A percentile compares a stretch with the other conserved stretches of the same genome.
Evolutionary conservation across 1,140 invertebrate species (phyloP).

Genomic region (Thereuonema tuberculata): DNA sequence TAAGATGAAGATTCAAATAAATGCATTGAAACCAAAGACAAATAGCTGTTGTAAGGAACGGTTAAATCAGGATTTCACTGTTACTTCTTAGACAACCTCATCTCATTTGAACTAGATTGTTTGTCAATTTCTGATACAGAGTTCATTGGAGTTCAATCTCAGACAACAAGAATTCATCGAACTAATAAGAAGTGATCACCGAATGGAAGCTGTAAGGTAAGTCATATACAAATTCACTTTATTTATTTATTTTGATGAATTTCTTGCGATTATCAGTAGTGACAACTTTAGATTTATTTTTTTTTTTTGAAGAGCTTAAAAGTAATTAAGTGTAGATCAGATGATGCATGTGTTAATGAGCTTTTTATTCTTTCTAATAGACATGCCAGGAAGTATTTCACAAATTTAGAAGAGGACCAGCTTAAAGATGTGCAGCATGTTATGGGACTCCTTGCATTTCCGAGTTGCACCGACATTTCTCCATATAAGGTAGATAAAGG

Average conservation of each 20-base stretch:
- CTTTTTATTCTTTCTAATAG: slow-evolving; percentile 26
- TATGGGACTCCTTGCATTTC: slow-evolving; percentile 89
- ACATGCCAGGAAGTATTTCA: slow-evolving; percentile 86
- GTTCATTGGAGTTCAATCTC: slow-evolving; percentile 58
- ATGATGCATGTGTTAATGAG: neutral
- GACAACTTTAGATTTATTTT: neutral
- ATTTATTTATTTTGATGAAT: no score
- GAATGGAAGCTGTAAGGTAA: slow-evolving; percentile 72
- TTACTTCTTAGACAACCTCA: slow-evolving; percentile 16
- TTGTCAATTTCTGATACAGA: no score
- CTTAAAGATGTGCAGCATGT: slow-evolving; percentile 76
- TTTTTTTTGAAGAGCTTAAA: neutral
- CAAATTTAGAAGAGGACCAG: slow-evolving; percentile 70
- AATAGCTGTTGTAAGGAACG: no score
- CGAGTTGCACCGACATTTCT: slow-evolving; percentile 51
- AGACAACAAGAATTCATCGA: slow-evolving; percentile 92
- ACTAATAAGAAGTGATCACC: slow-evolving; percentile 65
- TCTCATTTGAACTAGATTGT: no score
- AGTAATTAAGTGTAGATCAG: neutral
- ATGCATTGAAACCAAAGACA: no score
- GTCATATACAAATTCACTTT: slow-evolving; percentile 16
- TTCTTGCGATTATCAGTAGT: no score
- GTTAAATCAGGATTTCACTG: no score
- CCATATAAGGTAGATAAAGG: slow-evolving; percentile 45
- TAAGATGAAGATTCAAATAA: no score